Base-by-base conservation (phyloP, 2,797 vertebrate species). In the Lindbergichthys nudifrons region DNA sequence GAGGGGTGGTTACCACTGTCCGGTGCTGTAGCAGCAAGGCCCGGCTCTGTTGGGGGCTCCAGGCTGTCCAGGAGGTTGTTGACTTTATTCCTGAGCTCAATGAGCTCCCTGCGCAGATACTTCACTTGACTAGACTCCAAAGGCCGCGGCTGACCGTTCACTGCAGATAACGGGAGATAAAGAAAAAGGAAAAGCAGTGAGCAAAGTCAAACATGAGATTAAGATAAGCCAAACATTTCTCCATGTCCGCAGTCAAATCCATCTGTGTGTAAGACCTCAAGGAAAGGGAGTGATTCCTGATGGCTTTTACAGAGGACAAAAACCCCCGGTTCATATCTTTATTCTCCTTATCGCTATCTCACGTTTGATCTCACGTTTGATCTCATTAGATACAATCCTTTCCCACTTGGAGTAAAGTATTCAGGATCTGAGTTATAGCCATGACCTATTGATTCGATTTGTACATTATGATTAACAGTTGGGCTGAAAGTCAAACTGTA, bases 51-150 rank as follows among this genome's bases (percentile, higher is more conserved):
- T 51, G 97, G 97, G 15, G 98, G 98, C 73, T 99, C 98, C 93
- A 99, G 93, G 89, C 96, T 97, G 87, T 99, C 98, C 92, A 99
- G 90, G 68, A 99, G 95, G 70, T 94, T 96, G 93, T 99, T 99
- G 80, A 99, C 97, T 96, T 99, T 99, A 92, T 99, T 99, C 87
- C 98, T 95, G 90, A 99, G 96, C 92, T 99, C 97, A 89, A 99
- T 98, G 86, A 99, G 95, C 94, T 99, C 98, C 89, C 96, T 95
- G 79, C 97, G 97, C 79, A 99, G 95, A 76, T 99, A 96, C 88
- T 99, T 99, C 87, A 99, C 98, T 88, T 99, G 98, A 93, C 96
- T 98, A 32, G 98, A 99, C 91, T 99, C 98, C 92, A 99, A 93
- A 32, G 98, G 98, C 85, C 97, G 94, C 30, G 98, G 98, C 18